Percentiles rank a stretch among this genome's conserved stretches.
Evolutionary conservation across 2,888 invertebrate genomes (phyloP).

Genomic region (Adelphocoris suturalis): DNA sequence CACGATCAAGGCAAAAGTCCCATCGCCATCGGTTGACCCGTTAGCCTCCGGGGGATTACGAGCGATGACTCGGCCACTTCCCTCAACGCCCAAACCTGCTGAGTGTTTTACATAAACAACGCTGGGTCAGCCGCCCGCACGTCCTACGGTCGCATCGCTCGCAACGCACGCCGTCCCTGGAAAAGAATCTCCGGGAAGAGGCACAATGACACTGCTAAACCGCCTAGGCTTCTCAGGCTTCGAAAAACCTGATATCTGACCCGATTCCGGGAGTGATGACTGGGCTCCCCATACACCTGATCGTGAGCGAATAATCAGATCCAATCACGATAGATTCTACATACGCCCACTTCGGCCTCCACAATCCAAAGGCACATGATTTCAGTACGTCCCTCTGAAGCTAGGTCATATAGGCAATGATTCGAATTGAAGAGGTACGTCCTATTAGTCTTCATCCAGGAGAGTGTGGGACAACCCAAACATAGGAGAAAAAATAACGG

Average conservation of each 20-base stretch:
- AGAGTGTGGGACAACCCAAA: too few species aligned
- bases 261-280: neutral
- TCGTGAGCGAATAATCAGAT: constrained; percentile 21
- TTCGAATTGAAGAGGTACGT: too few species aligned
- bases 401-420: too few species aligned
- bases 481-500: too few species aligned
- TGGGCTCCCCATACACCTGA: neutral
- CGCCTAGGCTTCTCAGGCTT: neutral
- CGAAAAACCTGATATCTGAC: neutral
- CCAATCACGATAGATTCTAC: neutral
- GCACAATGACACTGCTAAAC: constrained; percentile 21
- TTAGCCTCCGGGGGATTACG: constrained; percentile 64
- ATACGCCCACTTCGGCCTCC: too few species aligned
- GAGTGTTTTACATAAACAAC: constrained; percentile 71
- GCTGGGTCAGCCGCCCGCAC: constrained; percentile 29
- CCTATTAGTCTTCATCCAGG: too few species aligned
- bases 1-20: constrained; percentile 64
- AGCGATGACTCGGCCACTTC: constrained; percentile 68
- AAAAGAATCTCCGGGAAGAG: constrained; percentile 28
- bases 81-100: constrained; percentile 59
- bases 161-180: neutral
- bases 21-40: constrained; percentile 56
- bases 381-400: too few species aligned
- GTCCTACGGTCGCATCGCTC: constrained; percentile 1
- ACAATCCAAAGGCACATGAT: too few species aligned